Conservation (phyloP, 2,113 vertebrate genomes). For the Macrotus californicus region DNA sequence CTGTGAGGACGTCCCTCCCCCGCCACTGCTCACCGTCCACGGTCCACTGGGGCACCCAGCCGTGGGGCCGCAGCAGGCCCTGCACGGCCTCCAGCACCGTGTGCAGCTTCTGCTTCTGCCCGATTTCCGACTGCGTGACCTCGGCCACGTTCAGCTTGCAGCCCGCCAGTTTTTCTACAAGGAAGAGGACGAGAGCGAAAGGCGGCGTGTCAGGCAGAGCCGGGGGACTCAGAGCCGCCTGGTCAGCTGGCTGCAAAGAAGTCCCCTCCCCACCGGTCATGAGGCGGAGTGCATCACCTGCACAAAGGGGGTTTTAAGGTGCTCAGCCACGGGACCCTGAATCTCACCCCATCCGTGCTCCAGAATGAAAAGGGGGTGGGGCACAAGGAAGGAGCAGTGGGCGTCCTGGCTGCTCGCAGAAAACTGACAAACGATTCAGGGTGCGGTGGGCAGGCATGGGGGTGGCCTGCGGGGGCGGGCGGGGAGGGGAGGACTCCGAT, state of each 20-base stretch:
- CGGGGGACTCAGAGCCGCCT: background rate
- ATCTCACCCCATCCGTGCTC: no score
- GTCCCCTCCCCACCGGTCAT: background rate
- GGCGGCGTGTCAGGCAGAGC: background rate
- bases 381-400: fast-evolving
- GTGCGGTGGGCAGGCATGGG: fast-evolving
- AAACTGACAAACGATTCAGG: fast-evolving
- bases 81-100: slow-evolving; percentile 93
- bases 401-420: fast-evolving
- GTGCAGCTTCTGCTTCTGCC: slow-evolving; percentile 96
- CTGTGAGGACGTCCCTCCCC: fast-evolving
- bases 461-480: fast-evolving
- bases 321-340: fast-evolving
- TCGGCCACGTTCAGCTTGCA: slow-evolving; percentile 95
- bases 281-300: fast-evolving
- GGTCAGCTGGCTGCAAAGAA: fast-evolving
- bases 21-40: slow-evolving; percentile 88
- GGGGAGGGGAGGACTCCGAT: fast-evolving
- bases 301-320: fast-evolving
- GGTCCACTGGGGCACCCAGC: slow-evolving; percentile 91
- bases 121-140: slow-evolving; percentile 96
- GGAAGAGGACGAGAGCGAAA: background rate
- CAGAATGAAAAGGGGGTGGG: fast-evolving
- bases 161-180: slow-evolving; percentile 88
- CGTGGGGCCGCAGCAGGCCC: slow-evolving; percentile 88